Percentiles rank a stretch among this genome's conserved stretches.
These are phyloP conservation scores for Drosophila bunnanda DNA, from an alignment of 2,888 invertebrate species.

Conservation along the genomic window DNA sequence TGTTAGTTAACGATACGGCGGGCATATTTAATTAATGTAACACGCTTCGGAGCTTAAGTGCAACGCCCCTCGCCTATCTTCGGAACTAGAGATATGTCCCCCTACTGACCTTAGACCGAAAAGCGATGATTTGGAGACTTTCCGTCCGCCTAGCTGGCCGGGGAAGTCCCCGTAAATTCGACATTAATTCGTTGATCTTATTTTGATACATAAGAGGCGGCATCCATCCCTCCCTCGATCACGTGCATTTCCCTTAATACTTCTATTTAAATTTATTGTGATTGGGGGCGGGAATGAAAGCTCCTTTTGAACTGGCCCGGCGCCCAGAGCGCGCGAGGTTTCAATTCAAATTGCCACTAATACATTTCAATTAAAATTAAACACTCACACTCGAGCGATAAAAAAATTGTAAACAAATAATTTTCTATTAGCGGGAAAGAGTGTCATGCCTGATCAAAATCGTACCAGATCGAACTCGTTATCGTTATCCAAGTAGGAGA, in stretches of 20 bases:
- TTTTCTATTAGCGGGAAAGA: slow-evolving; percentile 65
- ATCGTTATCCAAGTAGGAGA: slow-evolving; percentile 67
- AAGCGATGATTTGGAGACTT: slow-evolving; percentile 15
- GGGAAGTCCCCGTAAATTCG: slow-evolving; percentile 20
- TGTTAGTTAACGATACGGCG: slow-evolving; percentile 35
- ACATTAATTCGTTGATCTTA: slow-evolving; percentile 12
- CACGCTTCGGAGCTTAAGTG: slow-evolving; percentile 29
- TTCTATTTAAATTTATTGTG: slow-evolving; percentile 55
- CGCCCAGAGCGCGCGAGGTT: slow-evolving; percentile 7
- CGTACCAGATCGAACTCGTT: slow-evolving; percentile 75
- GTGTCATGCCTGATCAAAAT: slow-evolving; percentile 58
- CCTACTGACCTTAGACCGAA: slow-evolving; percentile 27
- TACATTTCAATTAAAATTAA: slow-evolving; percentile 70
- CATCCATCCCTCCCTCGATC: not conserved
- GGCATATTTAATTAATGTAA: slow-evolving; percentile 47
- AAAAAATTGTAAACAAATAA: slow-evolving; percentile 72
- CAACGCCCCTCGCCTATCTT: slow-evolving; percentile 18
- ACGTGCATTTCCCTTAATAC: slow-evolving; percentile 24
- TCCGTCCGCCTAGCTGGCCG: slow-evolving; percentile 2
- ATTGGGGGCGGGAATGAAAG: slow-evolving; percentile 3
- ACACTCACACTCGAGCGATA: slow-evolving; percentile 37
- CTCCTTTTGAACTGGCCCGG: slow-evolving; percentile 24
- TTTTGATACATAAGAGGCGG: slow-evolving; percentile 11
- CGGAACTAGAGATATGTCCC: slow-evolving; percentile 5
- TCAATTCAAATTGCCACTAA: slow-evolving; percentile 59